Evolutionary conservation across 2,113 vertebrate genomes (phyloP).

Genomic region (Nerophis ophidion): DNA sequence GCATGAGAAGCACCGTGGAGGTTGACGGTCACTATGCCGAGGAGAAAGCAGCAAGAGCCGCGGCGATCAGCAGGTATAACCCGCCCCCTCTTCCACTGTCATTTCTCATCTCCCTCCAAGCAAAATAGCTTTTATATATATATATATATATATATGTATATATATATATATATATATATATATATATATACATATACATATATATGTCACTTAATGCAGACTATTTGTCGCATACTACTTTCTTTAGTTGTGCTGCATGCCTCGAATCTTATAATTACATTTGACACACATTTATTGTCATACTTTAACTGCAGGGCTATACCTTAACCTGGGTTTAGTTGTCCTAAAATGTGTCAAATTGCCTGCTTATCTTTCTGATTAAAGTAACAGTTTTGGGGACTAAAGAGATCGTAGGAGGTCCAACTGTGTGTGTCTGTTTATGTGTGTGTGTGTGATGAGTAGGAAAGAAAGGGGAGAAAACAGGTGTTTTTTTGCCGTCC

Average conservation of each 20-base stretch:
- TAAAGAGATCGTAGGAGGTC: slow-evolving; percentile 63
- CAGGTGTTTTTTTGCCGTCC: slow-evolving; percentile 46
- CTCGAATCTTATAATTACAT: slow-evolving; percentile 25
- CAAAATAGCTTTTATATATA: slow-evolving; percentile 21
- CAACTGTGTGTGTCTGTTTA: slow-evolving; percentile 22
- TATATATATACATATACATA: no score
- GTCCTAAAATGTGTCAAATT: slow-evolving; percentile 17
- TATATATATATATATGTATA: no score
- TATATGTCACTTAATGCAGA: slow-evolving; percentile 4
- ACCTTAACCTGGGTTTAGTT: slow-evolving; percentile 22
- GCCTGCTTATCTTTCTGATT: slow-evolving; percentile 5
- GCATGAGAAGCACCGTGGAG: slow-evolving; percentile 86
- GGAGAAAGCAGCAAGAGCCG: slow-evolving; percentile 96
- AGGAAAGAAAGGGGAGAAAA: slow-evolving; percentile 48
- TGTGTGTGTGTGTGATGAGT: slow-evolving; percentile 66
- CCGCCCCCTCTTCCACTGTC: slow-evolving; percentile 23
- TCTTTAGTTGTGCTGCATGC: slow-evolving; percentile 24
- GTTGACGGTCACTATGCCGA: slow-evolving; percentile 93
- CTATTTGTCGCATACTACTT: not conserved
- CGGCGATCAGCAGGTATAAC: slow-evolving; percentile 90
- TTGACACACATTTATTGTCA: slow-evolving; percentile 17
- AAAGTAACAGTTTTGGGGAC: slow-evolving; percentile 47
- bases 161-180: no score
- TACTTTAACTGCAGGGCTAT: slow-evolving; percentile 18
- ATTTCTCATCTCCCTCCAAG: slow-evolving; percentile 28